These are phyloP conservation scores for Poeciliopsis prolifica DNA, from an alignment of 2,113 vertebrate genomes.

Conservation along the genomic window DNA sequence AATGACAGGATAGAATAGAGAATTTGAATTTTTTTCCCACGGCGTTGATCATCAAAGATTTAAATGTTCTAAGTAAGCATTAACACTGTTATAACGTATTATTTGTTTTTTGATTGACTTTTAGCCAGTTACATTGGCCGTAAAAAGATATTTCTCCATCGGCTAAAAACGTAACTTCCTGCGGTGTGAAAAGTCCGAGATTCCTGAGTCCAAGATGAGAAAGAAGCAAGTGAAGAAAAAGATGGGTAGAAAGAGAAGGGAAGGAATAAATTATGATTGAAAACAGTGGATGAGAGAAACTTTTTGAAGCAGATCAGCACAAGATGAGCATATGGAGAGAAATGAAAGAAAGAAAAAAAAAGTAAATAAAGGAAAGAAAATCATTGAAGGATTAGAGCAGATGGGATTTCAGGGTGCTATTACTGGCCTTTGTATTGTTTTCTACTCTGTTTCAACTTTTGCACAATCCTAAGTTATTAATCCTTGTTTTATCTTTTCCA, in stretches of 20 bases:
- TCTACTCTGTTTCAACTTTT: slow-evolving; percentile 39
- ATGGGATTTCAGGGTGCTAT: not conserved
- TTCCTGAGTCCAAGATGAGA: not conserved
- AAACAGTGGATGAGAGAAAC: not conserved
- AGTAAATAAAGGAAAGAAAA: not conserved
- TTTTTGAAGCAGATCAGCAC: not conserved
- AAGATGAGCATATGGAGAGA: not conserved
- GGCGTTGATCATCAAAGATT: too few relatives aligned
- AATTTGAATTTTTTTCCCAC: too few relatives aligned
- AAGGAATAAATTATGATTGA: not conserved
- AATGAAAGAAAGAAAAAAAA: not conserved
- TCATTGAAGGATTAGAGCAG: slow-evolving; percentile 15
- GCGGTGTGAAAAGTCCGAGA: not conserved
- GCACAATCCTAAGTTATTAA: slow-evolving; percentile 47
- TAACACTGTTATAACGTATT: too few relatives aligned
- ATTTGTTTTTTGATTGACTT: too few relatives aligned
- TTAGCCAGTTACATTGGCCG: too few relatives aligned
- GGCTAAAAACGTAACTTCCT: slow-evolving; percentile 9
- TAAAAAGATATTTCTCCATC: not conserved
- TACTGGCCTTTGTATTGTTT: slow-evolving; percentile 51
- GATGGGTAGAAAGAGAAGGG: not conserved
- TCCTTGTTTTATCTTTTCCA: slow-evolving; percentile 65
- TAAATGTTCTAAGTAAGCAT: too few relatives aligned
- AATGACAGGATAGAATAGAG: too few relatives aligned
- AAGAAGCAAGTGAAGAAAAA: not conserved